Base-by-base conservation (phyloP, 2,113 vertebrate genomes). In the Alethe castanea region DNA sequence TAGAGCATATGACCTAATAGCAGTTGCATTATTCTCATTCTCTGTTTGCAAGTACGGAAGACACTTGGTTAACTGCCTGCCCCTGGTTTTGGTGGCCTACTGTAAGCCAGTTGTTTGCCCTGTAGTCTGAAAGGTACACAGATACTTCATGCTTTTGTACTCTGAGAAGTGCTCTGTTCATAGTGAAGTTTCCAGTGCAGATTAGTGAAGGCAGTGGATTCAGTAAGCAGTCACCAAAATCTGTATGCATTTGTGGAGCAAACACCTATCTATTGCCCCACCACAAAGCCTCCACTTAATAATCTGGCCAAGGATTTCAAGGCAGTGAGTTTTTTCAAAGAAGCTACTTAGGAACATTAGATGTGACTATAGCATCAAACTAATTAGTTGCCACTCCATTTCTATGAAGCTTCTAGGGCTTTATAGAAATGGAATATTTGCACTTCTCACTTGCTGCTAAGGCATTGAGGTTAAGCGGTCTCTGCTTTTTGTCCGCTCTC, bases 131-230 rank as follows among this genome's bases (percentile, higher is more conserved):
- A 98, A 98, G 96, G 98, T 98, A 99, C 98, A 98, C 98, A 99
- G 98, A 98, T 98, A 98, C 98, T 99, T 98, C 97, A 98, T 95
- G 98, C 98, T 98, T 99, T 98, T 99, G 98, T 99, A 91, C 83
- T 98, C 96, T 88, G 95, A 98, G 97, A 98, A 98, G 98, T 97
- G 98, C 95, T 95, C 97, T 98, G 98, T 98, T 99, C 98, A 98
- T 97, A 98, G 97, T 97, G 94, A 97, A 97, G 98, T 98, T 98
- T 98, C 97, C 97, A 96, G 95, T 96, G 97, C 97, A 98, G 98
- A 98, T 98, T 98, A 98, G 96, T 16, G 20, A 60, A 97, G 88
- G 91, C 91, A 59, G 81, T 71, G 95, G 92, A 97, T 96, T 97
- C 97, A 96, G 92, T 80, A 79, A 88, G 93, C 96, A 47, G 83